Conservation (phyloP, 1,140 invertebrate genomes). For the Nephotettix cincticeps region DNA sequence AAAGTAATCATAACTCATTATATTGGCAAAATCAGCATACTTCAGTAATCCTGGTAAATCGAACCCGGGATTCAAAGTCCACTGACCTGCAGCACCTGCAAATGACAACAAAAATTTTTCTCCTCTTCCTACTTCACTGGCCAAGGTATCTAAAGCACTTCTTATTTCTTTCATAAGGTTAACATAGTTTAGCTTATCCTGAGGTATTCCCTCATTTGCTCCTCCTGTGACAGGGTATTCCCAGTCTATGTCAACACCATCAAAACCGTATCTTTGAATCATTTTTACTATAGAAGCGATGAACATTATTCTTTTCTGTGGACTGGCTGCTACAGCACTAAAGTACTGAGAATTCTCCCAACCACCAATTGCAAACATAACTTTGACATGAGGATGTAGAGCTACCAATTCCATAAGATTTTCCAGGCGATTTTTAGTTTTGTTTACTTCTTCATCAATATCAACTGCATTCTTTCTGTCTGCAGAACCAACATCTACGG, state of each 20-base stretch:
- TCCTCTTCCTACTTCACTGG: background rate
- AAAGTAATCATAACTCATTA: slow-evolving; percentile 37
- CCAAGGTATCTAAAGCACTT: slow-evolving; percentile 9
- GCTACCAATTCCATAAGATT: background rate
- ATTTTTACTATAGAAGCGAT: slow-evolving; percentile 59
- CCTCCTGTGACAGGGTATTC: slow-evolving; percentile 53
- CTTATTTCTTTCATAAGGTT: slow-evolving; percentile 33
- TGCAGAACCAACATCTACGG: background rate
- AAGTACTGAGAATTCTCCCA: slow-evolving; percentile 52
- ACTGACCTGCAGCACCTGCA: slow-evolving; percentile 34
- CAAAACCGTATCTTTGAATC: slow-evolving; percentile 57
- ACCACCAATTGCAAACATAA: slow-evolving; percentile 56
- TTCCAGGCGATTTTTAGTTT: slow-evolving; percentile 47
- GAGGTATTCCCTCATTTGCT: slow-evolving; percentile 30
- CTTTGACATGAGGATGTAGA: slow-evolving; percentile 30
- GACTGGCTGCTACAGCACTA: slow-evolving; percentile 52
- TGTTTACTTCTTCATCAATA: slow-evolving; percentile 1
- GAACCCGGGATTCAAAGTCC: slow-evolving; percentile 29
- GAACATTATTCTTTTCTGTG: slow-evolving; percentile 52
- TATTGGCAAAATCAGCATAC: slow-evolving; percentile 33
- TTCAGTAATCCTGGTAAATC: slow-evolving; percentile 32
- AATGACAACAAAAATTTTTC: slow-evolving; percentile 33
- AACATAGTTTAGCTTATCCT: slow-evolving; percentile 36
- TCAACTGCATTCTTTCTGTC: background rate
- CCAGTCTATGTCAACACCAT: slow-evolving; percentile 63